These are phyloP conservation scores for Cheilosia vernalis DNA, from an alignment of 2,888 invertebrate genomes.

Conservation along the genomic window DNA sequence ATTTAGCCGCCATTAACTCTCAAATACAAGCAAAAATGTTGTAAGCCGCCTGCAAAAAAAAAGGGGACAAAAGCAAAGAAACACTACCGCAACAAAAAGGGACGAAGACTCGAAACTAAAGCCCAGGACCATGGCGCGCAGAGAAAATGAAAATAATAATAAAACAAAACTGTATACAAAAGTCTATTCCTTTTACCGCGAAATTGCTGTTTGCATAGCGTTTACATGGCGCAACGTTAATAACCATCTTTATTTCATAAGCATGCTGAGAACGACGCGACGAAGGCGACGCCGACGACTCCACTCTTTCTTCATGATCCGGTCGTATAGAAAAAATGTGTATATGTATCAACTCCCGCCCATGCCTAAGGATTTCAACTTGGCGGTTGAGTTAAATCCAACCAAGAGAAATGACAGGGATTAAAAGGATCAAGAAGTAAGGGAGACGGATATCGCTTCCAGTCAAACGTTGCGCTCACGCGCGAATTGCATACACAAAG, in stretches of 20 bases:
- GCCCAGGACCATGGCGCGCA: conserved; percentile 6
- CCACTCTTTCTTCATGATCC: not conserved
- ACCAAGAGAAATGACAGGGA: conserved; percentile 68
- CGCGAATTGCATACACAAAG: conserved; percentile 67
- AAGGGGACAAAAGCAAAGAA: conserved; percentile 4
- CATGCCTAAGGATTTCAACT: conserved; percentile 67
- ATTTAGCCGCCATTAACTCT: conserved; percentile 64
- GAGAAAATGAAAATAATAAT: conserved; percentile 42
- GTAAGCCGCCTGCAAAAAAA: conserved; percentile 34
- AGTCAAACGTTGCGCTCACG: conserved; percentile 68
- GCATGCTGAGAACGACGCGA: conserved; percentile 42
- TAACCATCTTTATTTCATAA: conserved; percentile 68
- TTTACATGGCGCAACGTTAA: conserved; percentile 71
- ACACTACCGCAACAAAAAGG: conserved; percentile 11
- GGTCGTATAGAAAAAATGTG: conserved; percentile 10
- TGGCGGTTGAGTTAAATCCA: conserved; percentile 64
- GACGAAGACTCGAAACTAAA: conserved; percentile 34
- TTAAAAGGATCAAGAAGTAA: conserved; percentile 63
- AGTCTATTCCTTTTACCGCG: conserved; percentile 66
- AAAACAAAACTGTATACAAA: conserved; percentile 65
- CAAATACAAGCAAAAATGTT: conserved; percentile 52
- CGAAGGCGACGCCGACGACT: conserved; percentile 6
- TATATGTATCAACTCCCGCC: conserved; percentile 44
- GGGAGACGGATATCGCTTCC: conserved; percentile 42
- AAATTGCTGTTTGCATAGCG: conserved; percentile 66